A percentile compares a stretch with the other conserved stretches of the same genome.
Evolutionary conservation across 2,888 invertebrate genomes (phyloP).

Genomic region (Mythimna vitellina): DNA sequence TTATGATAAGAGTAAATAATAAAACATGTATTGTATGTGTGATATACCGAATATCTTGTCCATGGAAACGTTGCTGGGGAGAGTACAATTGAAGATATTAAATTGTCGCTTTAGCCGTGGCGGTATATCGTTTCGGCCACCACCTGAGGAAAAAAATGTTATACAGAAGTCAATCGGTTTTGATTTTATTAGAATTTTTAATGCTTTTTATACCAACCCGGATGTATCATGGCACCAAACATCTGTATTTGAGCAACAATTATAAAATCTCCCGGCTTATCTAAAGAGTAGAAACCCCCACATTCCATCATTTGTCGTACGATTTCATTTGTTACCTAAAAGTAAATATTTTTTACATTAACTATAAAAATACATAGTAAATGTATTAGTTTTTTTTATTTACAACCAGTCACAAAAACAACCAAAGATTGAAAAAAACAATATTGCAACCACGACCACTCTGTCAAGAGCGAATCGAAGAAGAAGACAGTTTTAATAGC

Average conservation of each 20-base stretch:
- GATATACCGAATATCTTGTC: conserved; percentile 95
- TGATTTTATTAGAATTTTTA: background rate
- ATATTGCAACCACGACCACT: too few species aligned
- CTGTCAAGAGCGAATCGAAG: too few species aligned
- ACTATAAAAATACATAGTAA: background rate
- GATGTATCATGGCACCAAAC: conserved; percentile 97
- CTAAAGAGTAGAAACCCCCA: conserved; percentile 96
- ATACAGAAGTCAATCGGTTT: background rate
- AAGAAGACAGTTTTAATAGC: too few species aligned
- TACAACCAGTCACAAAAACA: too few species aligned
- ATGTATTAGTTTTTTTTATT: too few species aligned
- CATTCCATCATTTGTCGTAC: conserved; percentile 97
- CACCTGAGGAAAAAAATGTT: conserved; percentile 84
- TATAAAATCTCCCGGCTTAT: conserved; percentile 96
- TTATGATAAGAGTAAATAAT: too few species aligned
- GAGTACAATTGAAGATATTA: conserved; percentile 96
- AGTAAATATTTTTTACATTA: background rate
- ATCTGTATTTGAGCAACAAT: conserved; percentile 95
- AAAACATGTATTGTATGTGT: background rate
- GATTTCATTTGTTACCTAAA: conserved; percentile 95
- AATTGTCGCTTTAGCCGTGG: conserved; percentile 96
- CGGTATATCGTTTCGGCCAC: conserved; percentile 97
- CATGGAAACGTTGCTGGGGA: conserved; percentile 96
- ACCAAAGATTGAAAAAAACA: too few species aligned
- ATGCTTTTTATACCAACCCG: conserved; percentile 83